Evolutionary conservation across 2,113 vertebrate genomes (phyloP).

Genomic region (Climacteris rufus): DNA sequence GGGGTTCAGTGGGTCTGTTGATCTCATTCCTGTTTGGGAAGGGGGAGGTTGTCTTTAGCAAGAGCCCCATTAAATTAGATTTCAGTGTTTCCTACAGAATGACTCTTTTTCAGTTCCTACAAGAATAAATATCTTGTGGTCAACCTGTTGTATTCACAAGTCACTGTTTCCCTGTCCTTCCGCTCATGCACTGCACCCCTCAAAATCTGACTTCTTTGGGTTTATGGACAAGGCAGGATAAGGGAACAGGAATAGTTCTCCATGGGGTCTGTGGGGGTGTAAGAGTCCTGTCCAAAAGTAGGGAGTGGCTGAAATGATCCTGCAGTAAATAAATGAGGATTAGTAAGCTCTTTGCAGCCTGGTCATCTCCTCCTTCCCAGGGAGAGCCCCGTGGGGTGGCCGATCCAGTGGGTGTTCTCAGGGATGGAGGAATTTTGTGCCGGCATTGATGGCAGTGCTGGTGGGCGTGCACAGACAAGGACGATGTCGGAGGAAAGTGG

Average conservation of each 20-base stretch:
- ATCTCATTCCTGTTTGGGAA: neutral
- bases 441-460: neutral
- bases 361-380: neutral
- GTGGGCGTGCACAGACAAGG: too few relatives aligned
- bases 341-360: neutral
- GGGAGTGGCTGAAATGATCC: neutral
- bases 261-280: fast-evolving
- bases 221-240: neutral
- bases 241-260: neutral
- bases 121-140: neutral
- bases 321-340: neutral
- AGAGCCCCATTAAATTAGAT: neutral
- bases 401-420: fast-evolving
- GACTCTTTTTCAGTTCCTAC: neutral
- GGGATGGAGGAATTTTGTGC: neutral
- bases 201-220: neutral
- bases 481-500: neutral
- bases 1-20: fast-evolving
- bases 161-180: neutral
- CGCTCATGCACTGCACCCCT: fast-evolving
- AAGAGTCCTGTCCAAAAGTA: neutral
- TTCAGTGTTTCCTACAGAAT: neutral
- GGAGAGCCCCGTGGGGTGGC: neutral
- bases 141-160: fast-evolving
- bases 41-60: neutral